phyloP scores from a whole-genome alignment of 2,797 vertebrate genomes.

The Eurystomus glaucurus region DNA sequence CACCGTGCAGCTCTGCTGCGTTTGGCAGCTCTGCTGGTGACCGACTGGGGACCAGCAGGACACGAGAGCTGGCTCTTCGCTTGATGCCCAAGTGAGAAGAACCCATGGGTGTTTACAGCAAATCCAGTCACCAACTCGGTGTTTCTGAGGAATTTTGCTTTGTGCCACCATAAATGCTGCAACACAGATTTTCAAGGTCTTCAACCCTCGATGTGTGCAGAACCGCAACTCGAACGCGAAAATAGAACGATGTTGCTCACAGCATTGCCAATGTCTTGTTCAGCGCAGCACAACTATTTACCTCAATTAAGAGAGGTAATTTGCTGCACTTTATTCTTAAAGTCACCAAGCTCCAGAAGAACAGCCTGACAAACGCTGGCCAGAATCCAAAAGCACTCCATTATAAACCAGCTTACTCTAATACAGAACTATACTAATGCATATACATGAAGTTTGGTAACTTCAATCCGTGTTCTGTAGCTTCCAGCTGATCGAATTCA shows the following conservation, averaged over 20 bases:
- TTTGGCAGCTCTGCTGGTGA: not conserved
- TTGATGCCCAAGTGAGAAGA: not conserved
- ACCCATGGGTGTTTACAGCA: rapidly evolving
- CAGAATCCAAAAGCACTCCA: slow-evolving; percentile 67
- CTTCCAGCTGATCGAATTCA: not conserved
- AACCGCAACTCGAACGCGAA: not conserved
- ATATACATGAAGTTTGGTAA: slow-evolving; percentile 21
- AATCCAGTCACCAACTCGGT: rapidly evolving
- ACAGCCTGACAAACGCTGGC: slow-evolving; percentile 66
- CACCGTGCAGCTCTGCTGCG: rapidly evolving
- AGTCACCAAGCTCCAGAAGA: slow-evolving; percentile 72
- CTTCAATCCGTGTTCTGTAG: not conserved
- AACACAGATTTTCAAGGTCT: not conserved
- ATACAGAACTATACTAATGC: slow-evolving; percentile 7
- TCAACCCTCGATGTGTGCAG: not conserved
- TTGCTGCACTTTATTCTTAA: slow-evolving; percentile 67
- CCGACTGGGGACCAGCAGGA: not conserved
- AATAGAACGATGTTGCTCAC: not conserved
- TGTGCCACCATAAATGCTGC: not conserved
- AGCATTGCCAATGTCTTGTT: slow-evolving; percentile 42
- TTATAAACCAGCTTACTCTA: not conserved
- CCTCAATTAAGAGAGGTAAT: slow-evolving; percentile 75
- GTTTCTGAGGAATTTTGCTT: not conserved
- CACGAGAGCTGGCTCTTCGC: not conserved
- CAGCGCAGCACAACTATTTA: slow-evolving; percentile 66